Evolutionary conservation across 2,888 invertebrate genomes (phyloP).

Genomic region (Cistogaster globosa): DNA sequence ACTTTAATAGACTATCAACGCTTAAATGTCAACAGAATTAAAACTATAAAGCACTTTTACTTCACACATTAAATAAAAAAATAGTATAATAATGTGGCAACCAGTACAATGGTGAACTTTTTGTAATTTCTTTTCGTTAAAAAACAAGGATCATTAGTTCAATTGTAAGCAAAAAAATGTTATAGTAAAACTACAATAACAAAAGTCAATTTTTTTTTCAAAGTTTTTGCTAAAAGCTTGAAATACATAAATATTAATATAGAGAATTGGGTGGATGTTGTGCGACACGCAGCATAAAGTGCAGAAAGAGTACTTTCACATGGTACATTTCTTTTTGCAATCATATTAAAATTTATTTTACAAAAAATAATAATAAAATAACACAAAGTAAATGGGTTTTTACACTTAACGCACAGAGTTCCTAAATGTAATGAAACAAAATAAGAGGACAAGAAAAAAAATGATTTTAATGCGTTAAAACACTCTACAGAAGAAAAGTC

Average conservation of each 20-base stretch:
- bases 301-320: constrained; percentile 7
- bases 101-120: constrained; percentile 32
- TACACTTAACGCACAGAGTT: constrained; percentile 63
- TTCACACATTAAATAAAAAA: constrained; percentile 7
- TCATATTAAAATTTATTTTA: constrained; percentile 55
- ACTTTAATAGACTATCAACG: constrained; percentile 67
- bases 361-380: constrained; percentile 25
- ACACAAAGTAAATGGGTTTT: constrained; percentile 55
- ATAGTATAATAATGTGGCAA: background rate
- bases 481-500: constrained; percentile 37
- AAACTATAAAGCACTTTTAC: constrained; percentile 64
- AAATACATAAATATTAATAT: constrained; percentile 69
- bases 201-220: background rate
- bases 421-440: constrained; percentile 42
- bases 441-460: background rate
- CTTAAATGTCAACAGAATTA: constrained; percentile 46
- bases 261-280: constrained; percentile 49
- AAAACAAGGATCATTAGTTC: constrained; percentile 69
- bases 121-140: constrained; percentile 35
- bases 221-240: constrained; percentile 64
- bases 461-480: constrained; percentile 59
- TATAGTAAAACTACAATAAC: constrained; percentile 18
- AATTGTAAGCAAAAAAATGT: constrained; percentile 59
- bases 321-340: constrained; percentile 11
- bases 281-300: background rate